Evolutionary conservation across 2,797 vertebrate species (phyloP).

Genomic region (Mustela erminea): DNA sequence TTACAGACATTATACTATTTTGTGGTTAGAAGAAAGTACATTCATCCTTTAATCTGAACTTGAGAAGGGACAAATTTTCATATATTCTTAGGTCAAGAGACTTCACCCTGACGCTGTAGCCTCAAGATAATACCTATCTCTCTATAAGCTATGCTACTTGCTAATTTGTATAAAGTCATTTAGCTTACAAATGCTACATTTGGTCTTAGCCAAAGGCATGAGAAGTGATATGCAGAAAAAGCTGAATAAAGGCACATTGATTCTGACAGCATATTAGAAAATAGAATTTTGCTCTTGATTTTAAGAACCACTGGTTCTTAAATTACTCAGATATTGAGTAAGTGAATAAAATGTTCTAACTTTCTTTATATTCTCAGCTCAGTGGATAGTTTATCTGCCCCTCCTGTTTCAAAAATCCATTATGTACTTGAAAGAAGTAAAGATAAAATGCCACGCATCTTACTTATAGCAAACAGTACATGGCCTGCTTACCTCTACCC

Average conservation of each 20-base stretch:
- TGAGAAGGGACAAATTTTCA: background rate
- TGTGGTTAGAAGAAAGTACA: background rate
- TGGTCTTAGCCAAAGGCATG: background rate
- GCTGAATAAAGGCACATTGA: background rate
- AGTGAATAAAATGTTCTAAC: background rate
- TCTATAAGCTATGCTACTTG: background rate
- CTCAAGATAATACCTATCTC: background rate
- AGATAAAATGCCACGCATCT: background rate
- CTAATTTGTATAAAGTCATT: background rate
- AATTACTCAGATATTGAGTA: constrained; percentile 5
- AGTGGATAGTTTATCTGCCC: constrained; percentile 6
- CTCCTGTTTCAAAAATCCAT: constrained; percentile 48
- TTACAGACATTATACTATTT: background rate
- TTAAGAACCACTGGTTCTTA: constrained; percentile 60
- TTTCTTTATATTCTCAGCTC: constrained; percentile 23
- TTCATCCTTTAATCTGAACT: background rate
- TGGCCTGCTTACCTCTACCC: background rate
- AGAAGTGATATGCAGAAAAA: constrained; percentile 8
- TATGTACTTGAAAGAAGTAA: constrained; percentile 11
- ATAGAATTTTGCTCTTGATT: constrained; percentile 50
- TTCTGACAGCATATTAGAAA: constrained; percentile 55
- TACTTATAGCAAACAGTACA: constrained; percentile 2
- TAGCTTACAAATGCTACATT: constrained; percentile 28
- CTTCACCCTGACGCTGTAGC: background rate
- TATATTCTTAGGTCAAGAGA: background rate